These are phyloP conservation scores for Oxygymnocypris stewartii DNA, from an alignment of 2,113 vertebrate genomes.

Conservation along the genomic window DNA sequence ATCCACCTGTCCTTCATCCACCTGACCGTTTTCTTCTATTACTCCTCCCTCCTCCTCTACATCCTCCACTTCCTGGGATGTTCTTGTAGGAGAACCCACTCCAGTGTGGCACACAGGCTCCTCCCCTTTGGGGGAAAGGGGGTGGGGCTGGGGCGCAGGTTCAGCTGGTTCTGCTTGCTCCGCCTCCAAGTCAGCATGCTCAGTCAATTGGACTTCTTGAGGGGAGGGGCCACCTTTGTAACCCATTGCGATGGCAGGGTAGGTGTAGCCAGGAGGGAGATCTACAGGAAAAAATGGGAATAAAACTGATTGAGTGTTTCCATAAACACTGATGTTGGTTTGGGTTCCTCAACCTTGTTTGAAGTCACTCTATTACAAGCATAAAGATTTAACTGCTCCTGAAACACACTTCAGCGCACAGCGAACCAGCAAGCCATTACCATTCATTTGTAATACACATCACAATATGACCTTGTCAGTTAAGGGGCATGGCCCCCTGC, in stretches of 20 bases:
- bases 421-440: conserved; percentile 26
- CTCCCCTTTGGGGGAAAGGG: conserved; percentile 56
- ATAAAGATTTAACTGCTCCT: conserved; percentile 23
- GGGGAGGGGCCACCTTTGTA: conserved; percentile 81
- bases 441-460: conserved; percentile 49
- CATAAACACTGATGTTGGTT: conserved; percentile 38
- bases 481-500: conserved; percentile 44
- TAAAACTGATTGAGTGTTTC: conserved; percentile 35
- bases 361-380: conserved; percentile 35
- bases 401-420: conserved; percentile 18
- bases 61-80: conserved; percentile 52
- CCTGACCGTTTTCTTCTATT: conserved; percentile 16
- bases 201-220: conserved; percentile 76
- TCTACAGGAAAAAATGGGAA: conserved; percentile 68
- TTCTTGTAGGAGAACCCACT: conserved; percentile 35
- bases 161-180: conserved; percentile 74
- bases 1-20: conserved; percentile 11
- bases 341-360: conserved; percentile 32
- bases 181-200: conserved; percentile 80
- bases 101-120: conserved; percentile 39
- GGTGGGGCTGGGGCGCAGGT: conserved; percentile 57
- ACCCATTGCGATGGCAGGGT: conserved; percentile 75
- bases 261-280: conserved; percentile 83
- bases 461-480: conserved; percentile 50
- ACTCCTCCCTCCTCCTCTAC: conserved; percentile 45